phyloP scores from a whole-genome alignment of 2,797 vertebrate species.

The Salarias fasciatus region DNA sequence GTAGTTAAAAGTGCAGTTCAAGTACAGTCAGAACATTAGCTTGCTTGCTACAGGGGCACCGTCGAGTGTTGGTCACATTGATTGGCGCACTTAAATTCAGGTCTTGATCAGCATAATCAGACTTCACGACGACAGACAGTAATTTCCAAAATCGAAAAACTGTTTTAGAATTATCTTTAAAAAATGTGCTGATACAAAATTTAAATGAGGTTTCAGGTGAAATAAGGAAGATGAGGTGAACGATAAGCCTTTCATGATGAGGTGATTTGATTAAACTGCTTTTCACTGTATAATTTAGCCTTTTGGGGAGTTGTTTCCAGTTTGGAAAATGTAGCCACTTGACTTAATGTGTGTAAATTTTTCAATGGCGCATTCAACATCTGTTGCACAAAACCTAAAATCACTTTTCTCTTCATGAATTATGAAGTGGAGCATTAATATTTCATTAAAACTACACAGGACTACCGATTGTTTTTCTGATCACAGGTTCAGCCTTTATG shows the following conservation, averaged over 20 bases:
- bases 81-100: conserved; percentile 24
- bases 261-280: background rate
- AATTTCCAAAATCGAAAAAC: background rate
- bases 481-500: too few species aligned
- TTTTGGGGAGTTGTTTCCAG: background rate
- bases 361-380: background rate
- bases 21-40: conserved; percentile 9
- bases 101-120: conserved; percentile 28
- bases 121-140: conserved; percentile 5
- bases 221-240: too few species aligned
- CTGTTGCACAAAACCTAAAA: background rate
- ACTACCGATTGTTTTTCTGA: too few species aligned
- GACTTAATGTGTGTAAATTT: background rate
- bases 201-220: too few species aligned
- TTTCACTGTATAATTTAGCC: background rate
- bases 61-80: conserved; percentile 14
- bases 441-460: background rate
- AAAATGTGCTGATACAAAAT: background rate
- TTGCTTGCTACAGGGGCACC: background rate
- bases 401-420: background rate
- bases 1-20: background rate
- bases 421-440: background rate
- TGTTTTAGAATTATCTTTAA: background rate
- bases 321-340: background rate
- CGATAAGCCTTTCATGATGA: too few species aligned